A percentile compares a stretch with the other conserved stretches of the same genome.
Conservation (phyloP, 2,888 invertebrate genomes). For the Escarpia spicata region DNA sequence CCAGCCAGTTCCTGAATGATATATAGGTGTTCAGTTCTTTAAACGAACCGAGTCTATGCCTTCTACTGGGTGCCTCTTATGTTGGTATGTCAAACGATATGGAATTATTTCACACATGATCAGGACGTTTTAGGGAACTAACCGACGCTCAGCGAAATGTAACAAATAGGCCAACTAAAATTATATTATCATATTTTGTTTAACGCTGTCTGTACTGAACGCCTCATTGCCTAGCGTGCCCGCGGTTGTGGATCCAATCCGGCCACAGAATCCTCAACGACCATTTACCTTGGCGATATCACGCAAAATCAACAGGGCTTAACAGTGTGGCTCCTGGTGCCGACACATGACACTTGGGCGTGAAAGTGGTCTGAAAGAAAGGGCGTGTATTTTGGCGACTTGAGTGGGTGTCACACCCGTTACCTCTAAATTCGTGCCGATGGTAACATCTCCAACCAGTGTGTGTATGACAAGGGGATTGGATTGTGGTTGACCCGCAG, state of each 20-base stretch:
- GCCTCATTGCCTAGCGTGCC: neutral
- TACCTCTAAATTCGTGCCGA: neutral
- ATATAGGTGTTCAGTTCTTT: neutral
- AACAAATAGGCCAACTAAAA: neutral
- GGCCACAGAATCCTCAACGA: neutral
- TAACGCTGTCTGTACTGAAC: neutral
- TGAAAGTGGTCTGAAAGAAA: neutral
- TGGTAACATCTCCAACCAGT: neutral
- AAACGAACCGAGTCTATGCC: too few relatives aligned
- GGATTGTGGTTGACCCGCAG: too few relatives aligned
- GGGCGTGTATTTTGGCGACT: neutral
- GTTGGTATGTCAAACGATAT: conserved; percentile 9
- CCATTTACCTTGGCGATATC: neutral
- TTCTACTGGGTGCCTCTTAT: neutral
- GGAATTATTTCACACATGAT: neutral
- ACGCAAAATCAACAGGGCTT: neutral
- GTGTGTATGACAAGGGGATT: neutral
- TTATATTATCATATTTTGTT: neutral
- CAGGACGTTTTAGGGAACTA: neutral
- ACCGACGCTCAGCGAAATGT: neutral
- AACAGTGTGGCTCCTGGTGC: neutral
- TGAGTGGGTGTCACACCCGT: neutral
- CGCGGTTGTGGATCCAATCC: neutral
- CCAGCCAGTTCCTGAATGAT: neutral
- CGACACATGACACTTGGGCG: neutral